A percentile compares a stretch with the other conserved stretches of the same genome.
These are phyloP conservation scores for Epinotia nisella DNA, from an alignment of 2,888 invertebrate species.

Conservation along the genomic window DNA sequence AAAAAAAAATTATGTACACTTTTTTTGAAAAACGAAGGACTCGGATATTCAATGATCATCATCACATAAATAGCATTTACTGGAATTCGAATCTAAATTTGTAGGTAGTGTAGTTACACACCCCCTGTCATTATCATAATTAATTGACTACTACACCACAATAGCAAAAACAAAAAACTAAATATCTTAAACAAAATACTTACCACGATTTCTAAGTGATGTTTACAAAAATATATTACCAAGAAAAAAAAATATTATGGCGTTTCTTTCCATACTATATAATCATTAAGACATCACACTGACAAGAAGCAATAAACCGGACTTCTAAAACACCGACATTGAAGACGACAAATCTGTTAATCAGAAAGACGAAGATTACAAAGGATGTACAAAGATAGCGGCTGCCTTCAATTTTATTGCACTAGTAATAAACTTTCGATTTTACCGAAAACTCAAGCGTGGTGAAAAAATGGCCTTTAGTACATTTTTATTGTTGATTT, in stretches of 20 bases:
- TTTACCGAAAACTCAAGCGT: conserved; percentile 50
- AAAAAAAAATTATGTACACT: no score
- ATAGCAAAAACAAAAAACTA: background rate
- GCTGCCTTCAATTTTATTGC: conserved; percentile 27
- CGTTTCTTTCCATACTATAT: background rate
- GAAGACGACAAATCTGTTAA: conserved; percentile 37
- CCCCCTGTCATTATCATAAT: no score
- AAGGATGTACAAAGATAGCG: conserved; percentile 16
- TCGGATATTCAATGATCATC: no score
- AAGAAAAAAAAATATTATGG: no score
- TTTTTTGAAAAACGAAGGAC: no score
- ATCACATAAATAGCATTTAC: no score
- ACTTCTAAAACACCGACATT: conserved; percentile 30
- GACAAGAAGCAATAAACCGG: conserved; percentile 15
- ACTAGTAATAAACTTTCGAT: conserved; percentile 52
- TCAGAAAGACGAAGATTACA: conserved; percentile 31
- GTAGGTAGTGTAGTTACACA: no score
- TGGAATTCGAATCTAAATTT: no score
- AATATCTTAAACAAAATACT: background rate
- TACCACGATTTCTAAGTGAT: background rate
- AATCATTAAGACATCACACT: background rate
- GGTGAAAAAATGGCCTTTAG: conserved; percentile 36
- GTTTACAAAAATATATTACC: background rate
- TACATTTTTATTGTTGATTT: conserved; percentile 1
- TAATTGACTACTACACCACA: no score